Evolutionary conservation across 1,140 invertebrate species (phyloP), one percentile per base, ranked within the genome.

Genomic region (Galendromus occidentalis): DNA sequence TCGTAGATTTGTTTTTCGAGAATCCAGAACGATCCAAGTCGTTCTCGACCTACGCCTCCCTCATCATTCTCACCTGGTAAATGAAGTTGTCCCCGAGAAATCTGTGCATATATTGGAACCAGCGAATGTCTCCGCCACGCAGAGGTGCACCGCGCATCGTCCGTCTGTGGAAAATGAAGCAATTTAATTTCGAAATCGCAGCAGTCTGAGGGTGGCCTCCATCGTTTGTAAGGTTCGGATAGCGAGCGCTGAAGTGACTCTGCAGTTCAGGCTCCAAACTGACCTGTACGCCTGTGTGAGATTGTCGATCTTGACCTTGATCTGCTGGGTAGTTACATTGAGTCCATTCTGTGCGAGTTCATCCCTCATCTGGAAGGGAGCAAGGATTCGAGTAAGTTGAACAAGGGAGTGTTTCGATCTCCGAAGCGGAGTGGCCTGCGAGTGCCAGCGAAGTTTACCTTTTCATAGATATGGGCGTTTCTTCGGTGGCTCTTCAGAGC

Each of bases 91-190:
- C 51, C 33, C 51, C 51, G 33, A 59, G 51, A 25, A 59, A 59
- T 25, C 51, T 25, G 33, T 59, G 51, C 51, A 59, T 59, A 33
- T 59, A 59, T 33, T 59, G 51, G 20, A 59, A 59, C 51, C 51
- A 59, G 33, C 51, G 51, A 59, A 59, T 59, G 33, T 59, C 51
- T 29, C 51, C 51, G 2, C 51, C 51, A 18, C 51, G 51, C 12
- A 59, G 22, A 59, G 51, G 51, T 25, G 51, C 51, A 59, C 51
- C 51, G 51, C 51, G 51, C 51, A 59, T 59, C 51, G 51, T 59
- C 33, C 51, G 51, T 25, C 51, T 59, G 33, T 9, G 22, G 45
- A 47, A 47, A 28, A 14, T 6, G 17, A 39, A 39, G 33, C 9
- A 39, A 39, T 6, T 39, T 39, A 39, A 39, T 39, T 47, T 22